phyloP scores from a whole-genome alignment of 2,888 invertebrate species.

The Leistus spinibarbis region DNA sequence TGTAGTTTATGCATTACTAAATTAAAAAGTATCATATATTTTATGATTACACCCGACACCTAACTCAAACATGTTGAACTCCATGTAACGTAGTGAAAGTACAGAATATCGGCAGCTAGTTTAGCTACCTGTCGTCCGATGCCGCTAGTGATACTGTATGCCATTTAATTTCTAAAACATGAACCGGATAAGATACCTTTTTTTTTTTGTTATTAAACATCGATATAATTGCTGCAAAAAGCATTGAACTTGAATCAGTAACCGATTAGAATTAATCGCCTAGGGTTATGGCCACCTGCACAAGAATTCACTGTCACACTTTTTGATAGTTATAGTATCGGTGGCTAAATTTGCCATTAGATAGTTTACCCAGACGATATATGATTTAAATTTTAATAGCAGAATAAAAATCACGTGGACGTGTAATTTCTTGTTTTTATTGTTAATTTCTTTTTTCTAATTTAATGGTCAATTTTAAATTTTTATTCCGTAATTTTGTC shows the following conservation, averaged over 20 bases:
- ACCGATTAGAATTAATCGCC: conserved; percentile 31
- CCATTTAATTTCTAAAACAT: not conserved
- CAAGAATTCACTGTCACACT: conserved; percentile 32
- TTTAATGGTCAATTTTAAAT: not conserved
- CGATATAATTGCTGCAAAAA: conserved; percentile 29
- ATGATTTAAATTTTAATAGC: not conserved
- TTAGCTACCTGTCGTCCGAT: not conserved
- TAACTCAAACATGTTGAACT: not conserved
- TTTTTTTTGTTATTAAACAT: not conserved
- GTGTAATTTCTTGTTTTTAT: not conserved
- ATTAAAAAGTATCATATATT: too few relatives aligned
- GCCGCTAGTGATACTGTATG: not conserved
- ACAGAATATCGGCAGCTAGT: not conserved
- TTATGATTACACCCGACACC: not conserved
- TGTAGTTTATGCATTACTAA: too few relatives aligned
- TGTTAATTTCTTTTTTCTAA: not conserved
- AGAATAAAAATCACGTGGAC: not conserved
- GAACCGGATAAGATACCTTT: conserved; percentile 5
- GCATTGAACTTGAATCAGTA: conserved; percentile 38
- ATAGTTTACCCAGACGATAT: not conserved
- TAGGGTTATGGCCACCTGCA: conserved; percentile 34
- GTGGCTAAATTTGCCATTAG: not conserved
- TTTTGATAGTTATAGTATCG: conserved; percentile 10
- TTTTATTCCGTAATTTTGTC: not conserved
- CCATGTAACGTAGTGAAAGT: not conserved